phyloP scores from a whole-genome alignment of 2,888 invertebrate genomes.

The Drosophila nr. perissopoda region DNA sequence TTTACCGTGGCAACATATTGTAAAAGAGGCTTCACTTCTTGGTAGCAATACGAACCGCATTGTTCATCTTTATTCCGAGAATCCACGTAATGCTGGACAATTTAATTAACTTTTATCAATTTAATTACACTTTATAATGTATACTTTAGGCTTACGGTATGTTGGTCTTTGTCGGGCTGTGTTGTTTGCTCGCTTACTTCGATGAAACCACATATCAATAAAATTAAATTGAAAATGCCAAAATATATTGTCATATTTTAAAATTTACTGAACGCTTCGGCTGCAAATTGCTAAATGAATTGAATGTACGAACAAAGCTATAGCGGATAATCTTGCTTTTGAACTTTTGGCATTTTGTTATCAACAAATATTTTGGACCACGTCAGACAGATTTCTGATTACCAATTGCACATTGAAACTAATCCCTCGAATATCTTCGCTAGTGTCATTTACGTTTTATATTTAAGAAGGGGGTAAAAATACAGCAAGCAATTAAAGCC shows the following conservation, averaged over 20 bases:
- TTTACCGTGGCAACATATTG: neutral
- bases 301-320: neutral
- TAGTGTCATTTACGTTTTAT: neutral
- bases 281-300: neutral
- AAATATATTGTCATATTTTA: neutral
- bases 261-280: neutral
- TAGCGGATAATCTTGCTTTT: neutral
- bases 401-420: slow-evolving; percentile 9
- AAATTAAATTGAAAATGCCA: neutral
- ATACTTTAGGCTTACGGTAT: neutral
- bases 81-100: neutral
- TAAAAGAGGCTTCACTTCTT: neutral
- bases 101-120: neutral
- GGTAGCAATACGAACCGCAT: neutral
- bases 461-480: neutral
- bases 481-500: neutral
- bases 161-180: neutral
- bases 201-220: slow-evolving; percentile 6
- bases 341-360: slow-evolving; percentile 7
- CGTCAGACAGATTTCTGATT: neutral
- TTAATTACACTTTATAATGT: neutral
- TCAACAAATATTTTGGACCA: neutral
- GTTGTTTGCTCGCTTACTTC: neutral
- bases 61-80: neutral
- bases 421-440: neutral